A percentile compares a stretch with the other conserved stretches of the same genome.
Evolutionary conservation across 2,113 vertebrate genomes (phyloP).

Genomic region (Hippopotamus amphibius): DNA sequence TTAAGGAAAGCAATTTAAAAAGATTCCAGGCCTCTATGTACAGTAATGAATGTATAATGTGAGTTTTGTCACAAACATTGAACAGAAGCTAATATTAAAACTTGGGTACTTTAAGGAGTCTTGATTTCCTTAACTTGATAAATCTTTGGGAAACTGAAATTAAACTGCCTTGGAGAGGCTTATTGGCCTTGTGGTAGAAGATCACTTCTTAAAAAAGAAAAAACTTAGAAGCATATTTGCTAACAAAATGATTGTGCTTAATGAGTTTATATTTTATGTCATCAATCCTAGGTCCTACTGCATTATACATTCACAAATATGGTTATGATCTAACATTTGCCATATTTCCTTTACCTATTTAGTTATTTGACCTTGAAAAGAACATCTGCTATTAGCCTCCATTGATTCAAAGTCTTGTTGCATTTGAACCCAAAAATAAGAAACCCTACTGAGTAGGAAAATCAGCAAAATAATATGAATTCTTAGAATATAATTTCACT

Average conservation of each 20-base stretch:
- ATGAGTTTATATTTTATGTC: neutral
- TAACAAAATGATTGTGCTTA: neutral
- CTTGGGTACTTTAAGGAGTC: neutral
- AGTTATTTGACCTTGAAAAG: neutral
- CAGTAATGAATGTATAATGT: neutral
- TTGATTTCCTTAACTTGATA: neutral
- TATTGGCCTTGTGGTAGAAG: neutral
- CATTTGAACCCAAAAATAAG: neutral
- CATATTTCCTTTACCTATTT: slow-evolving; percentile 18
- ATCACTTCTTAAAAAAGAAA: neutral
- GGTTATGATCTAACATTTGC: neutral
- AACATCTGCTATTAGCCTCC: neutral
- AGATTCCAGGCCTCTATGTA: neutral
- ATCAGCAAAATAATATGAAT: slow-evolving; percentile 2
- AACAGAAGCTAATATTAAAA: neutral
- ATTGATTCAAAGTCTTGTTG: neutral
- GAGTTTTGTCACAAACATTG: neutral
- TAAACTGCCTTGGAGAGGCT: neutral
- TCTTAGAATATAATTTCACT: slow-evolving; percentile 8
- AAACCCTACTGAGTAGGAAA: neutral
- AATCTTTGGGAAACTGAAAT: neutral
- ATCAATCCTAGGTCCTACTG: neutral
- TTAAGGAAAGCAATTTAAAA: neutral
- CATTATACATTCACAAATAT: neutral
- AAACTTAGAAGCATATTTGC: neutral